Conservation (phyloP, 2,888 invertebrate species). For the Lydus trimaculatus region DNA sequence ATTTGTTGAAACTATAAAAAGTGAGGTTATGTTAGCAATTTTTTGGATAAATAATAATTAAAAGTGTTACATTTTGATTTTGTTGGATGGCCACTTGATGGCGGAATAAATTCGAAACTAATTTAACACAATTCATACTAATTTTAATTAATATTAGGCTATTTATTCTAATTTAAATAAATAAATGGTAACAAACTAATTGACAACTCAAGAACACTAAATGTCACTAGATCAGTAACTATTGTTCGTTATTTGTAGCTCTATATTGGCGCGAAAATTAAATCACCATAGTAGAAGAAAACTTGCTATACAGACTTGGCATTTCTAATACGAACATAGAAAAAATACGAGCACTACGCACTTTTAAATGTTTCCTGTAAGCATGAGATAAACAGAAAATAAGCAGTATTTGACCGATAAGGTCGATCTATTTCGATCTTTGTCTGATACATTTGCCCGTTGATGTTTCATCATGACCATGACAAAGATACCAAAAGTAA, state of each 20-base stretch:
- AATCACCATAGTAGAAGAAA: background rate
- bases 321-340: too few relatives aligned
- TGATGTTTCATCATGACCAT: too few relatives aligned
- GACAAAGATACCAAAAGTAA: too few relatives aligned
- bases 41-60: background rate
- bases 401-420: too few relatives aligned
- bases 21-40: slow-evolving; percentile 14
- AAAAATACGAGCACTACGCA: too few relatives aligned
- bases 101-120: slow-evolving; percentile 21
- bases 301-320: too few relatives aligned
- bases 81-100: slow-evolving; percentile 13
- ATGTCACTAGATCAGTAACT: background rate
- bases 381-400: too few relatives aligned
- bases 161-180: background rate
- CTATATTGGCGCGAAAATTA: background rate
- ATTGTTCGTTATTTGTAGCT: background rate
- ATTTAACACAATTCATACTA: slow-evolving; percentile 32
- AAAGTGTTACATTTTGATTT: slow-evolving; percentile 25
- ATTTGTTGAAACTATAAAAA: slow-evolving; percentile 72
- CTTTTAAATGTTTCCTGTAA: too few relatives aligned
- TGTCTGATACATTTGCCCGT: too few relatives aligned
- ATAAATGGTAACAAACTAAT: background rate
- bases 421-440: too few relatives aligned
- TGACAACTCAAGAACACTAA: background rate
- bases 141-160: background rate